Base-by-base conservation (phyloP, 2,888 invertebrate genomes). In the Cyclophora punctaria region DNA sequence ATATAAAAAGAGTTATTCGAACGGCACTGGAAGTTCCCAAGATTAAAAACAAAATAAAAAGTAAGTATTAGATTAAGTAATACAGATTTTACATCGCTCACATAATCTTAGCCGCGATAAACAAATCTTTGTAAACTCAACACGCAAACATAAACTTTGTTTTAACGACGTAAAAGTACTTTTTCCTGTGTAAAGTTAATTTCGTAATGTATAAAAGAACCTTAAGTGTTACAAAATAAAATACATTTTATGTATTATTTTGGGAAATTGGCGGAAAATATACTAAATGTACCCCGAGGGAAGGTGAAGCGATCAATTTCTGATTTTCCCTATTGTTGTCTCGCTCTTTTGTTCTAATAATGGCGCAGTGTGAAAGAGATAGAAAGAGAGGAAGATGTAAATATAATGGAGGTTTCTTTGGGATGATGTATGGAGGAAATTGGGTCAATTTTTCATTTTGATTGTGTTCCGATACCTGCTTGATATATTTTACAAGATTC, bases 281-380 rank as follows among this genome's bases (percentile, higher is more conserved):
- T 72, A 70, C 67, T 66, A 66, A 71, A 66, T 63, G 66, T 68
- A 71, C 72, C 65, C 37, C 37, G 71, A 66, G 50, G 48, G 51
- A 71, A 73, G 71, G 68, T 73, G 70, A 57, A 63, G 64, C 67
- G 69, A 76, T 75, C 73, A 74, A 74, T 75, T 71, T 73, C 57
- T 65, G 67, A 73, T 73, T 67, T 67, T 54, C 55, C 51, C 52
- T 63, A 59, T 53, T 57, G 59, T 64, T 61, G 46, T 64, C 60
- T 60, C 60, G 53, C 52, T 68, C 63, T 53, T 52, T 58, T 49
- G 45, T 48, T 56, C 33, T 5, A 44, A 42, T 37, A 52, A 53
- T 47, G 42, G 41, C 35, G 47, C 33, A 20, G 52, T 49, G 57
- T 44, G 58, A 65, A 50, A 54, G 53, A 53, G 63, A 69, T 41